Evolutionary conservation across 2,888 invertebrate species (phyloP).

Genomic region (Cosmorhoe ocellata): DNA sequence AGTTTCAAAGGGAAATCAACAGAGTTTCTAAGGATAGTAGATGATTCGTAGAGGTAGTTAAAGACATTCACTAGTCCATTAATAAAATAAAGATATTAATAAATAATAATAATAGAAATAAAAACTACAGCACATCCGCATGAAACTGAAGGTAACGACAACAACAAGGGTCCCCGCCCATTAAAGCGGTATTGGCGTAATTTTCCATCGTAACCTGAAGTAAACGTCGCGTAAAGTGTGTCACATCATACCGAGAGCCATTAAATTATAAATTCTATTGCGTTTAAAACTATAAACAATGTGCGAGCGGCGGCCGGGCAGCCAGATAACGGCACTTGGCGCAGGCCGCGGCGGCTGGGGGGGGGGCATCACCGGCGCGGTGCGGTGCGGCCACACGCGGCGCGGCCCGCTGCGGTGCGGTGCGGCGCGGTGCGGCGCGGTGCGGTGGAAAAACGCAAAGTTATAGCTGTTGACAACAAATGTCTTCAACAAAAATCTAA

Average conservation of each 20-base stretch:
- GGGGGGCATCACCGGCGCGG: not conserved
- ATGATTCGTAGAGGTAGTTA: too few relatives aligned
- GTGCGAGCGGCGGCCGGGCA: conserved; percentile 1
- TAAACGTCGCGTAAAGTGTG: not conserved
- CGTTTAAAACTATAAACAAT: conserved; percentile 10
- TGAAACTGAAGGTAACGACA: too few relatives aligned
- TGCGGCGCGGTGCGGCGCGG: too few relatives aligned
- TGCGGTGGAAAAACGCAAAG: too few relatives aligned
- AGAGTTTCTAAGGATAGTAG: too few relatives aligned
- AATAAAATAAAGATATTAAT: too few relatives aligned
- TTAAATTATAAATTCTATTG: conserved; percentile 9
- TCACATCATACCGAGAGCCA: conserved; percentile 1
- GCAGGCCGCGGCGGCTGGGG: conserved; percentile 3
- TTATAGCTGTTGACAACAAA: too few relatives aligned
- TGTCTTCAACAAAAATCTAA: too few relatives aligned
- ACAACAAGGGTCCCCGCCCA: not conserved
- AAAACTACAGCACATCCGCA: too few relatives aligned
- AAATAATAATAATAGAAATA: too few relatives aligned
- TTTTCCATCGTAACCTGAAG: not conserved
- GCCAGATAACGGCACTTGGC: conserved; percentile 14
- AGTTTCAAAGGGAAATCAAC: too few relatives aligned
- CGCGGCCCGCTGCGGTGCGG: not conserved
- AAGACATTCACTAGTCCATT: too few relatives aligned
- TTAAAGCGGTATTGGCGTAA: not conserved
- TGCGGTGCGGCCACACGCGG: not conserved